These are phyloP conservation scores for western clawed frog (Xenopus tropicalis) DNA, from an alignment of 2,113 vertebrate genomes.

Conservation along the genomic window UCB_Xtro_10.0 CM004443.2:107026501-107027000, in stretches of 20 bases:
- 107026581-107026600: conserved; percentile 95
- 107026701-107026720: conserved; percentile 91
- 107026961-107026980: too few species aligned
- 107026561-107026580: conserved; percentile 86
- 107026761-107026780: too few species aligned
- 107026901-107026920: too few species aligned
- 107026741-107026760: conserved; percentile 57
- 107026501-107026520: conserved; percentile 55
- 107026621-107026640: conserved; percentile 88
- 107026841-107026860: too few species aligned
- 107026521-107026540: conserved; percentile 94
- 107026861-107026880: too few species aligned
- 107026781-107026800: too few species aligned
- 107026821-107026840: too few species aligned
- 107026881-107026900: too few species aligned
- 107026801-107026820: too few species aligned
- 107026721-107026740: conserved; percentile 77
- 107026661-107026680: conserved; percentile 78
- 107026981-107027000: too few species aligned
- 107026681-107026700: conserved; percentile 83
- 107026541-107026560: conserved; percentile 79
- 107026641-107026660: conserved; percentile 89
- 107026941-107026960: too few species aligned
- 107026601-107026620: conserved; percentile 96
- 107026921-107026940: too few species aligned